Conservation (phyloP, 2,888 invertebrate species). For the Drosophila paranaensis region DNA sequence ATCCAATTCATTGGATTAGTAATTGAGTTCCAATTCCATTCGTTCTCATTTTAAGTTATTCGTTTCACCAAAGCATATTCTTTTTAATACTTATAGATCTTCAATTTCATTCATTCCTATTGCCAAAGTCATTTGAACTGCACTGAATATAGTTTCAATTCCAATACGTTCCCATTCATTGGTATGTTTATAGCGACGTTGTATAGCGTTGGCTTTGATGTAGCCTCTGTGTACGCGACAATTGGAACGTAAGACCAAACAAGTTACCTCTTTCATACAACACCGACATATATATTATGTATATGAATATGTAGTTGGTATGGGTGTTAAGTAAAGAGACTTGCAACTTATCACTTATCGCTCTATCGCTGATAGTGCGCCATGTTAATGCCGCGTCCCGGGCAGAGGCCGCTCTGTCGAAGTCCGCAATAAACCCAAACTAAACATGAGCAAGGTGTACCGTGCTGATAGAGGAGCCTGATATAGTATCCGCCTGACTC, state of each 20-base stretch:
- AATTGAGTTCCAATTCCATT: too few species aligned
- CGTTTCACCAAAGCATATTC: too few species aligned
- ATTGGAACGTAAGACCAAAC: constrained; percentile 34
- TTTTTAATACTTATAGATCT: background rate
- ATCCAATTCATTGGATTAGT: too few species aligned
- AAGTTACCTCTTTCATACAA: constrained; percentile 20
- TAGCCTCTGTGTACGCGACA: constrained; percentile 43
- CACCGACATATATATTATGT: background rate
- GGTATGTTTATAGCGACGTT: background rate
- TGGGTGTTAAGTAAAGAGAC: constrained; percentile 35
- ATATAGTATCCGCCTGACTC: constrained; percentile 42
- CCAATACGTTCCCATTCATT: background rate
- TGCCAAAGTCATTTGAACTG: background rate
- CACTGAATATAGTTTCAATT: background rate
- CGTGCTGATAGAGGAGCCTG: constrained; percentile 10
- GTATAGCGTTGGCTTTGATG: background rate
- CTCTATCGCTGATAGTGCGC: constrained; percentile 38
- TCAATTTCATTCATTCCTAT: background rate
- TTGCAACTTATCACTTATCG: constrained; percentile 47
- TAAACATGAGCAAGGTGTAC: constrained; percentile 49
- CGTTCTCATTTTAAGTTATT: too few species aligned
- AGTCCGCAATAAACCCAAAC: constrained; percentile 43
- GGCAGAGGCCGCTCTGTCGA: constrained; percentile 39
- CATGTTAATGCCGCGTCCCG: constrained; percentile 38
- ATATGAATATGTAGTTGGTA: background rate